phyloP scores from a whole-genome alignment of 1,140 invertebrate genomes.

The Heliconius melpomene region DNA sequence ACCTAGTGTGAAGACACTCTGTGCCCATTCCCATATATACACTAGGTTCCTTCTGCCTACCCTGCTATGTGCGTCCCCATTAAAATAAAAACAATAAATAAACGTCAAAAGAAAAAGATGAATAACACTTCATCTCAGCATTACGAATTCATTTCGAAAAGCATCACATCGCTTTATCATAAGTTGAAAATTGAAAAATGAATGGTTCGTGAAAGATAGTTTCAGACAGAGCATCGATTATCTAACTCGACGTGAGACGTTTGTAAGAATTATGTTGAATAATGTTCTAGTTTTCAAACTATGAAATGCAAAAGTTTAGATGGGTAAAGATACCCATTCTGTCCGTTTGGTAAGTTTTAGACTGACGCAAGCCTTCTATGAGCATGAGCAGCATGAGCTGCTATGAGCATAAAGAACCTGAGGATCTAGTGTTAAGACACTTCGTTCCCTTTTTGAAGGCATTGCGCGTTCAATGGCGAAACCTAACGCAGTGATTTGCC shows the following conservation, averaged over 20 bases:
- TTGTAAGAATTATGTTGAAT: slow-evolving; percentile 9
- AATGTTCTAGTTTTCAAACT: background rate
- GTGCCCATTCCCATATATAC: too few relatives aligned
- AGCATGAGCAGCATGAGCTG: too few relatives aligned
- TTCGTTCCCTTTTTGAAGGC: too few relatives aligned
- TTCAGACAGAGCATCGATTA: background rate
- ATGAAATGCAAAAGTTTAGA: background rate
- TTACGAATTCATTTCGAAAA: background rate
- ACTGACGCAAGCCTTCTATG: too few relatives aligned
- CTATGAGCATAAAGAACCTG: too few relatives aligned
- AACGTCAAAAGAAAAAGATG: background rate
- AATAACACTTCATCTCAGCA: background rate
- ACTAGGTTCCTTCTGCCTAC: too few relatives aligned
- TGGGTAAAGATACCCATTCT: background rate
- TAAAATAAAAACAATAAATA: background rate
- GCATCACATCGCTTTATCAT: slow-evolving; percentile 12
- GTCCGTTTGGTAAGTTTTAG: too few relatives aligned
- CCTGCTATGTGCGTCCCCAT: too few relatives aligned
- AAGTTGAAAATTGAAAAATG: slow-evolving; percentile 13
- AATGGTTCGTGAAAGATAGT: slow-evolving; percentile 5
- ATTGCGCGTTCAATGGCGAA: too few relatives aligned
- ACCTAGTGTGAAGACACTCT: too few relatives aligned
- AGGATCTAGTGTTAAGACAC: too few relatives aligned
- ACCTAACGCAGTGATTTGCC: too few relatives aligned
- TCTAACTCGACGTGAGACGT: slow-evolving; percentile 6